phyloP scores from a whole-genome alignment of 2,888 invertebrate genomes.

The Notocelia uddmanniana region DNA sequence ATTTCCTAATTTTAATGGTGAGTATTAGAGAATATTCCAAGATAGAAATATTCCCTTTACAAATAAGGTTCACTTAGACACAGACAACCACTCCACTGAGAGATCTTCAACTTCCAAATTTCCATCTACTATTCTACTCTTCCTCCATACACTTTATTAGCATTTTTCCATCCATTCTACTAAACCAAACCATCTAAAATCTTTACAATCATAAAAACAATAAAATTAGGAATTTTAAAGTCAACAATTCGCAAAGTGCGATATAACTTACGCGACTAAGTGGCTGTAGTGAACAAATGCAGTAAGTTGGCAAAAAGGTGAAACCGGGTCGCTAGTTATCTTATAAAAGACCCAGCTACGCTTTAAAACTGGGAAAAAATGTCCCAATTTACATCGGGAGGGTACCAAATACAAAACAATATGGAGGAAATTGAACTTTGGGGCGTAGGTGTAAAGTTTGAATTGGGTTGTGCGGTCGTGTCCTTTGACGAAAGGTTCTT shows the following conservation, averaged over 20 bases:
- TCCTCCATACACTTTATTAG: not conserved
- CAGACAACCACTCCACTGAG: too few species aligned
- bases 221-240: constrained; percentile 31
- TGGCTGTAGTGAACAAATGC: constrained; percentile 44
- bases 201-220: constrained; percentile 5
- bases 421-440: constrained; percentile 43
- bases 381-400: constrained; percentile 59
- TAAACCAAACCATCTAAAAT: not conserved
- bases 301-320: constrained; percentile 46
- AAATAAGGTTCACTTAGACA: too few species aligned
- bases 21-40: too few species aligned
- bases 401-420: constrained; percentile 48
- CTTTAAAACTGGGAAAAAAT: constrained; percentile 63
- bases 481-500: constrained; percentile 64
- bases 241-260: constrained; percentile 39
- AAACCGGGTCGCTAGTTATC: constrained; percentile 47
- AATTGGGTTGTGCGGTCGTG: constrained; percentile 48
- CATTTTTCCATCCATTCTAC: not conserved
- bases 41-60: too few species aligned
- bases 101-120: not conserved
- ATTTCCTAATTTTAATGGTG: too few species aligned
- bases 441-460: constrained; percentile 46
- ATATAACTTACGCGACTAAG: constrained; percentile 43
- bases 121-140: not conserved
- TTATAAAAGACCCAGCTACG: constrained; percentile 60